A percentile compares a stretch with the other conserved stretches of the same genome.
Conservation (phyloP, 2,888 invertebrate genomes). For the Heliconius erato region DNA sequence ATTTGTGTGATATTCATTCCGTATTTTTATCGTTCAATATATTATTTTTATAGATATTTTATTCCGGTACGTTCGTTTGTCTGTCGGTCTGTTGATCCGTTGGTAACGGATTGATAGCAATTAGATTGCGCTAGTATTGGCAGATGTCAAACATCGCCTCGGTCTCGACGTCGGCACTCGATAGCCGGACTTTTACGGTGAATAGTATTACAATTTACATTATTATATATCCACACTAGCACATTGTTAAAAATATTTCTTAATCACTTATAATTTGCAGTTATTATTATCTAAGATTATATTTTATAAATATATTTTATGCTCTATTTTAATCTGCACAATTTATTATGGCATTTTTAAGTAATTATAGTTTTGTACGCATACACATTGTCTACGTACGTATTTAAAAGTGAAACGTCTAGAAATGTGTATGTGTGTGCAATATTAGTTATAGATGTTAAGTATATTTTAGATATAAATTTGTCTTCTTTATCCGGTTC, state of each 20-base stretch:
- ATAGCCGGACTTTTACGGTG: slow-evolving; percentile 53
- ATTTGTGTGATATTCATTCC: slow-evolving; percentile 85
- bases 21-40: slow-evolving; percentile 70
- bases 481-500: slow-evolving; percentile 59
- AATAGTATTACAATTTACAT: slow-evolving; percentile 48
- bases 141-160: slow-evolving; percentile 80
- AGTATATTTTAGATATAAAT: slow-evolving; percentile 71
- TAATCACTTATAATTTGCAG: slow-evolving; percentile 79
- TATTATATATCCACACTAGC: slow-evolving; percentile 65
- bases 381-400: slow-evolving; percentile 77
- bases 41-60: slow-evolving; percentile 71
- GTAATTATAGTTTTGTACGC: slow-evolving; percentile 81
- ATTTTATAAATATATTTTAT: slow-evolving; percentile 85
- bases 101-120: slow-evolving; percentile 69
- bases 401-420: slow-evolving; percentile 68
- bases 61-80: slow-evolving; percentile 66
- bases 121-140: slow-evolving; percentile 82
- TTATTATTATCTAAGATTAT: slow-evolving; percentile 79
- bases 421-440: slow-evolving; percentile 86
- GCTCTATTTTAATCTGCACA: slow-evolving; percentile 82
- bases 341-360: slow-evolving; percentile 82
- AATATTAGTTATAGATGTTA: slow-evolving; percentile 83
- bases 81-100: slow-evolving; percentile 25
- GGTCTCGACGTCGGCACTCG: slow-evolving; percentile 56
- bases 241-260: slow-evolving; percentile 72